These are phyloP conservation scores for Meteorus colon DNA, from an alignment of 2,888 invertebrate species.

Conservation along the genomic window DNA sequence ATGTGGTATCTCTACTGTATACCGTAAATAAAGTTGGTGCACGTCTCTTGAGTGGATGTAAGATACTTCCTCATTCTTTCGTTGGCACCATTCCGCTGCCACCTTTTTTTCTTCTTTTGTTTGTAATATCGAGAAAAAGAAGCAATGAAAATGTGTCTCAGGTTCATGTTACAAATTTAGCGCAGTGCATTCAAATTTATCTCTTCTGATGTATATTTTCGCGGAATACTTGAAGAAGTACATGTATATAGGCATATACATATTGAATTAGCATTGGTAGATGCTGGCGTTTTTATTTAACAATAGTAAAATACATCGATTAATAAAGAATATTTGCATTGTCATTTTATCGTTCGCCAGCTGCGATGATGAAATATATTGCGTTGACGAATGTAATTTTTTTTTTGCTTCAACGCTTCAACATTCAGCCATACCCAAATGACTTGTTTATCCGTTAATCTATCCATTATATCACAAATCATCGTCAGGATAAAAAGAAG, in stretches of 20 bases:
- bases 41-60: not conserved
- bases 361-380: not conserved
- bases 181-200: too few relatives aligned
- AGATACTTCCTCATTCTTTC: conserved; percentile 5
- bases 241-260: too few relatives aligned
- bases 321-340: conserved; percentile 2
- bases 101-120: not conserved
- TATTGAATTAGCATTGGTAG: not conserved
- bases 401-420: not conserved
- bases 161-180: too few relatives aligned
- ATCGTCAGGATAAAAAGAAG: too few relatives aligned
- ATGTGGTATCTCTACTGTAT: not conserved
- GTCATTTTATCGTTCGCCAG: conserved; percentile 6
- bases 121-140: not conserved
- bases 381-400: not conserved
- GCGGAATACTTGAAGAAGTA: too few relatives aligned
- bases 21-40: conserved; percentile 2
- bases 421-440: too few relatives aligned
- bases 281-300: not conserved
- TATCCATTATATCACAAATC: too few relatives aligned
- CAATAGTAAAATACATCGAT: not conserved
- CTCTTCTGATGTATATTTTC: too few relatives aligned
- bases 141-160: not conserved
- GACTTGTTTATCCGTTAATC: too few relatives aligned
- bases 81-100: not conserved